A percentile compares a stretch with the other conserved stretches of the same genome.
phyloP scores from a whole-genome alignment of 2,888 invertebrate genomes.

The Willowsia nigromaculata region DNA sequence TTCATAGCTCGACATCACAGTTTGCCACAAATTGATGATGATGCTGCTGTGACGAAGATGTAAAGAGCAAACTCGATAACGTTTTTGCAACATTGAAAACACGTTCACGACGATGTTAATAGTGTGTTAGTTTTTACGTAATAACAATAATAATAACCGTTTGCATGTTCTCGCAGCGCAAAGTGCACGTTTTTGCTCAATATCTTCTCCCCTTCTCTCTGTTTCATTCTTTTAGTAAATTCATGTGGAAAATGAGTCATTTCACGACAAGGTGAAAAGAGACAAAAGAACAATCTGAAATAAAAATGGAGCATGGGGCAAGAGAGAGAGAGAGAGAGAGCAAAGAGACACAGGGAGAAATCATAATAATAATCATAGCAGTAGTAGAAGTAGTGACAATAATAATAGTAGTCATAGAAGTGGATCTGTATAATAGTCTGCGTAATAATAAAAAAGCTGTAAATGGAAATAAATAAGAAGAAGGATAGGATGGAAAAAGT shows the following conservation, averaged over 20 bases:
- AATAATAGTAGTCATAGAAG: neutral
- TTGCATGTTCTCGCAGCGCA: neutral
- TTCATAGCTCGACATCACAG: neutral
- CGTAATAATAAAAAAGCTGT: neutral
- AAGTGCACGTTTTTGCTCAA: neutral
- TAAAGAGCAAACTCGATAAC: neutral
- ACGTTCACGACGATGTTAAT: neutral
- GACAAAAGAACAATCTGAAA: conserved; percentile 14
- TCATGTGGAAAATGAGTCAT: conserved; percentile 52
- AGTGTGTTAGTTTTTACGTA: neutral
- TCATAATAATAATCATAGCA: conserved; percentile 8
- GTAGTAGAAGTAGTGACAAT: neutral
- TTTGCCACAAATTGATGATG: neutral
- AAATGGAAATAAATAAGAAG: neutral
- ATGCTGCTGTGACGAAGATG: neutral
- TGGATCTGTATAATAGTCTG: neutral
- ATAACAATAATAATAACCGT: conserved; percentile 19
- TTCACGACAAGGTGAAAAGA: conserved; percentile 47
- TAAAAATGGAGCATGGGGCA: neutral
- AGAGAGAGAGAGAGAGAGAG: neutral
- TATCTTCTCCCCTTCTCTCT: neutral
- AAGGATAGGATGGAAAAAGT: conserved; percentile 19
- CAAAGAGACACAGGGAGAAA: neutral
- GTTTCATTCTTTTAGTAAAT: conserved; percentile 26
- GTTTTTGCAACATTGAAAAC: neutral